Conservation (phyloP, 2,113 vertebrate genomes). For the Eudorcas thomsonii region DNA sequence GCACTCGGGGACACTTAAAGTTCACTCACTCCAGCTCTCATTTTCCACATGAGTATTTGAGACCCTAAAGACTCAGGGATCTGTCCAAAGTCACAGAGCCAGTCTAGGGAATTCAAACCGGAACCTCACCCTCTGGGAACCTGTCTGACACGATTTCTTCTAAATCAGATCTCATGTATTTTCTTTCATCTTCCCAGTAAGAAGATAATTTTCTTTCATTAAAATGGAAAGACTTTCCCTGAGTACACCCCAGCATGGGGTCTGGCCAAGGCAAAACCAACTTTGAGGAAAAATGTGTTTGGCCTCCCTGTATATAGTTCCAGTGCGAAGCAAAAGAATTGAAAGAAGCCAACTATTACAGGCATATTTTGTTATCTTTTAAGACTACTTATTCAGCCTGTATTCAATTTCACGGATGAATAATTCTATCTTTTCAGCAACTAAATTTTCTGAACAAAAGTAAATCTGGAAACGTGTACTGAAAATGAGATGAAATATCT, state of each 20-base stretch:
- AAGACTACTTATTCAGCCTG: neutral
- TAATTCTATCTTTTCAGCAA: neutral
- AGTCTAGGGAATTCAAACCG: neutral
- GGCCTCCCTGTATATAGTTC: neutral
- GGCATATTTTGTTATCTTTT: neutral
- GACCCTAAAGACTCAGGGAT: neutral
- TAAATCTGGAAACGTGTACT: neutral
- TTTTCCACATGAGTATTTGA: neutral
- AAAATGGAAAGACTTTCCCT: neutral
- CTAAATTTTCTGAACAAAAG: neutral
- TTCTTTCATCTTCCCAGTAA: neutral
- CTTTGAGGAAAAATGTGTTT: neutral
- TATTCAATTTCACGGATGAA: neutral
- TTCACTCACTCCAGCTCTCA: neutral
- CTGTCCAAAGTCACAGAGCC: neutral
- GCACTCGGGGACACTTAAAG: neutral
- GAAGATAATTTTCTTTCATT: neutral
- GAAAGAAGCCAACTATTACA: neutral
- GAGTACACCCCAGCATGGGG: neutral
- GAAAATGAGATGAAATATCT: constrained; percentile 1
- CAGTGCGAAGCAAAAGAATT: neutral
- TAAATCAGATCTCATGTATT: neutral
- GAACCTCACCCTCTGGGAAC: neutral
- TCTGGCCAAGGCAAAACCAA: neutral
- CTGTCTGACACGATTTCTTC: neutral